These are phyloP conservation scores for Chinchilla lanigera DNA, from an alignment of 2,113 vertebrate species.

Conservation along the genomic window DNA sequence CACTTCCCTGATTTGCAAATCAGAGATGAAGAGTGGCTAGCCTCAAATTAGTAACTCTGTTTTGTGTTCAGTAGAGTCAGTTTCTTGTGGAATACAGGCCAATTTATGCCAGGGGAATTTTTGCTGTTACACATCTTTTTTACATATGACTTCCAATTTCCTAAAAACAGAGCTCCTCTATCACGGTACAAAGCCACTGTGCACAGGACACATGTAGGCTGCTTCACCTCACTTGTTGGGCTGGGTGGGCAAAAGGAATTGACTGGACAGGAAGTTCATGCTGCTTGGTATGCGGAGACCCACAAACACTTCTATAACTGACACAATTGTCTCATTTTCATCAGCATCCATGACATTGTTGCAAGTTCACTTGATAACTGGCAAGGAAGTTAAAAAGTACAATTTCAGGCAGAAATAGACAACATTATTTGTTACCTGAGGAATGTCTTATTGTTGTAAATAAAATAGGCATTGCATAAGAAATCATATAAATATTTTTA, in stretches of 20 bases:
- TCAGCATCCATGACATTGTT: background rate
- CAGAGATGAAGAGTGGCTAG: too few relatives aligned
- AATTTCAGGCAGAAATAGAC: too few relatives aligned
- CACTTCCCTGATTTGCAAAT: too few relatives aligned
- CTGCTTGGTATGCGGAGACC: rapidly evolving
- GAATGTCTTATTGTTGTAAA: background rate
- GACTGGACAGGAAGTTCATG: background rate
- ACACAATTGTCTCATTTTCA: background rate
- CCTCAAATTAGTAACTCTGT: too few relatives aligned
- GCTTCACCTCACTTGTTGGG: background rate
- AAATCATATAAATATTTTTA: background rate
- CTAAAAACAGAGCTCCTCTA: background rate
- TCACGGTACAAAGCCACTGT: background rate
- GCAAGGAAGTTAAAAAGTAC: background rate
- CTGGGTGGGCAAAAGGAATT: background rate
- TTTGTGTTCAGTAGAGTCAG: too few relatives aligned
- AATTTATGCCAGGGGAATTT: too few relatives aligned
- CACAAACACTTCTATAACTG: background rate
- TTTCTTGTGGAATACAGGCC: too few relatives aligned
- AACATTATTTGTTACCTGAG: background rate
- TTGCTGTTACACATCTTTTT: too few relatives aligned
- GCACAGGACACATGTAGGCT: rapidly evolving
- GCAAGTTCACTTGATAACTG: background rate
- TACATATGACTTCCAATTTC: background rate
- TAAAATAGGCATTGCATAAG: background rate